Conservation (phyloP, 2,888 invertebrate species). For the Myathropa florea region DNA sequence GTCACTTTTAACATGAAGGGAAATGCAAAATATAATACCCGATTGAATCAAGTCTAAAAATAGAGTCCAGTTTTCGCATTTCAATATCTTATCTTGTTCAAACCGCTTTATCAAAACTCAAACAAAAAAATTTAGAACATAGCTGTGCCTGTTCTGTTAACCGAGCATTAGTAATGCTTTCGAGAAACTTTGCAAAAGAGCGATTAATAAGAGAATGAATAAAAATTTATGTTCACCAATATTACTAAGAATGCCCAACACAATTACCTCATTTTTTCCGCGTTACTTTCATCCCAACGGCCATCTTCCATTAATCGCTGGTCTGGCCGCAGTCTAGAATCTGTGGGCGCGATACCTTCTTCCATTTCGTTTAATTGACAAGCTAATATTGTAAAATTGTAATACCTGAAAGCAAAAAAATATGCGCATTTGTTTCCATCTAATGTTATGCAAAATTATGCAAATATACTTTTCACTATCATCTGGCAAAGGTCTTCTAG, state of each 20-base stretch:
- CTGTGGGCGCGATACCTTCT: constrained; percentile 95
- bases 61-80: too few species aligned
- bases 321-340: constrained; percentile 95
- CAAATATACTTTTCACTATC: constrained; percentile 83
- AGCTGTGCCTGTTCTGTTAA: too few species aligned
- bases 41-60: too few species aligned
- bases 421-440: background rate
- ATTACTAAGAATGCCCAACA: background rate
- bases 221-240: too few species aligned
- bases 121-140: too few species aligned
- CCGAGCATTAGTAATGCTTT: too few species aligned
- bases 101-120: too few species aligned
- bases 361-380: constrained; percentile 98
- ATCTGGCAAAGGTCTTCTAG: constrained; percentile 87
- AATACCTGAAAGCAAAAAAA: constrained; percentile 83
- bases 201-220: too few species aligned
- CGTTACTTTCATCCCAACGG: constrained; percentile 94
- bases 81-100: too few species aligned
- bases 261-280: constrained; percentile 85
- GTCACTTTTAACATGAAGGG: too few species aligned
- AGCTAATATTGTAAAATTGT: constrained; percentile 97
- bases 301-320: constrained; percentile 99
- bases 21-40: too few species aligned
- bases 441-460: background rate
- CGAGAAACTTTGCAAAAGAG: too few species aligned